phyloP scores from a whole-genome alignment of 92 coral and sea anemone genomes.

The Siderastrea radians region DNA sequence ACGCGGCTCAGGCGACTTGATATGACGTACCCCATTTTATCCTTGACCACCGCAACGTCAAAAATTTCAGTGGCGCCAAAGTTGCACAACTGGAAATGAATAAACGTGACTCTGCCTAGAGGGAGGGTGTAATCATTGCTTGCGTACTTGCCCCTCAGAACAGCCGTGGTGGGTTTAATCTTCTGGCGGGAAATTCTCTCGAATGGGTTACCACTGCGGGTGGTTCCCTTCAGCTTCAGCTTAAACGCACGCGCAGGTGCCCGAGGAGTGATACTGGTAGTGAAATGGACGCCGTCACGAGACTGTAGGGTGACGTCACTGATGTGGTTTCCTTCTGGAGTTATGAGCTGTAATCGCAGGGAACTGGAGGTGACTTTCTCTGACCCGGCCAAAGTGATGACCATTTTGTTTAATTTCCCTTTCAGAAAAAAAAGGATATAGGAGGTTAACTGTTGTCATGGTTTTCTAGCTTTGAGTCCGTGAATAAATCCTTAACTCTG shows the following conservation, averaged over 20 bases:
- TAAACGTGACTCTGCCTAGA: conserved; percentile 36
- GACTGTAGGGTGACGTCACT: conserved; percentile 61
- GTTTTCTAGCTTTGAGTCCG: too few relatives aligned
- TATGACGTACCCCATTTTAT: conserved; percentile 45
- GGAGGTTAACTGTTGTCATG: background rate
- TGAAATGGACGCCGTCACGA: conserved; percentile 73
- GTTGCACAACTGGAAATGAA: conserved; percentile 68
- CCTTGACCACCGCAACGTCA: conserved; percentile 45
- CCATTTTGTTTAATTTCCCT: conserved; percentile 69
- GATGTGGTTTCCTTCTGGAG: conserved; percentile 72
- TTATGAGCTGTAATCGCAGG: conserved; percentile 75
- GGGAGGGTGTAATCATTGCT: conserved; percentile 78
- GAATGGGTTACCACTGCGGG: conserved; percentile 73
- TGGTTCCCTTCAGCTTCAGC: conserved; percentile 78
- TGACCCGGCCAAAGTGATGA: conserved; percentile 85
- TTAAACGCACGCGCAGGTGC: conserved; percentile 71
- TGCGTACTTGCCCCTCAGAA: conserved; percentile 74
- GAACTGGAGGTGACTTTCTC: conserved; percentile 72
- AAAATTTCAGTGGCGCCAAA: conserved; percentile 36
- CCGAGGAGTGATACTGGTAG: conserved; percentile 67
- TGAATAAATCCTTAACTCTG: too few relatives aligned
- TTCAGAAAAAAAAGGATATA: background rate
- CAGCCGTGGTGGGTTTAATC: conserved; percentile 75
- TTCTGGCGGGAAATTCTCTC: conserved; percentile 78
- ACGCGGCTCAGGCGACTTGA: too few relatives aligned